phyloP scores from a whole-genome alignment of 1,140 invertebrate species.

The Atta texana region DNA sequence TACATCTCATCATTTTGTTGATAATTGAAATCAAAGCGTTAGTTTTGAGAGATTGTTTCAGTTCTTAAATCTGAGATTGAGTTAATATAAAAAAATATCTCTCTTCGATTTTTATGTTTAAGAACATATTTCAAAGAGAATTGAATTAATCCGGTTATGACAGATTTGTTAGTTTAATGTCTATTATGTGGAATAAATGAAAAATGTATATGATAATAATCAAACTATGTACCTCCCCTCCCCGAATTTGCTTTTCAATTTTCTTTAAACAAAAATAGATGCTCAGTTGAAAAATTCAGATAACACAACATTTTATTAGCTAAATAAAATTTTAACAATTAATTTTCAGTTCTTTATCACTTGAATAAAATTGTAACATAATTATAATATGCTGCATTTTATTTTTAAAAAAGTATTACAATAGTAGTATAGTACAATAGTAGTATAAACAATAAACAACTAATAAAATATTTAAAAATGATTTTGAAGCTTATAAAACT shows the following conservation, averaged over 20 bases:
- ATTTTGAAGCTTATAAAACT: neutral
- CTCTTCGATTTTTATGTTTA: no score
- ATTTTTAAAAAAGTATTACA: neutral
- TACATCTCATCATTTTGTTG: no score
- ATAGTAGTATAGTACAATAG: neutral
- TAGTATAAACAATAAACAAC: neutral
- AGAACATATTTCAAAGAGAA: no score
- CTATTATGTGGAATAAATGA: neutral
- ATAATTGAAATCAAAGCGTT: no score
- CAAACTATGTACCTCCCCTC: no score
- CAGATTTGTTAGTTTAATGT: neutral
- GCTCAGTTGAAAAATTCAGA: neutral
- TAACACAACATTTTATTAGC: neutral
- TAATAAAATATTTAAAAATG: neutral
- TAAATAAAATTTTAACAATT: neutral
- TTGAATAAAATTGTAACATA: neutral
- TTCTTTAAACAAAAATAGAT: neutral
- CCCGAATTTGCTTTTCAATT: neutral
- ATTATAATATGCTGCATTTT: neutral
- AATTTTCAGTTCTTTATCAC: neutral
- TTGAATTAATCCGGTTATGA: no score
- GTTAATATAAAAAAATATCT: no score
- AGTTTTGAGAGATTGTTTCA: no score
- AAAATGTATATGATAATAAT: neutral
- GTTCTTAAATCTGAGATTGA: no score